phyloP scores from a whole-genome alignment of 2,888 invertebrate genomes.

The Heliconius hortense region DNA sequence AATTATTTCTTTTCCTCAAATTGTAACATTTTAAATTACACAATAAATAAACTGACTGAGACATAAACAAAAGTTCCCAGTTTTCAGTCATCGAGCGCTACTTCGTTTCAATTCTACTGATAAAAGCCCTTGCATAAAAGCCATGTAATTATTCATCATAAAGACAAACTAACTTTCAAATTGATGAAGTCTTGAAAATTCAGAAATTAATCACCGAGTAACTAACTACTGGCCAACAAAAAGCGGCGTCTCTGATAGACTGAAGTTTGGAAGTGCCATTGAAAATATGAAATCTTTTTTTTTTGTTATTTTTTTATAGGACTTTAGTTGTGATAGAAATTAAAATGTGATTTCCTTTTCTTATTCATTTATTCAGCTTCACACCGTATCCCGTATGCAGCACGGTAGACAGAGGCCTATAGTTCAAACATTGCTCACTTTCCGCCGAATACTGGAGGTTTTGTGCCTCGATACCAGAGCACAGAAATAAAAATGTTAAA shows the following conservation, averaged over 20 bases:
- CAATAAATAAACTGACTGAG: background rate
- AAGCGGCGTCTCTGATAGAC: slow-evolving; percentile 30
- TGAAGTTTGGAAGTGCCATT: slow-evolving; percentile 32
- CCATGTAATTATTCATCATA: slow-evolving; percentile 34
- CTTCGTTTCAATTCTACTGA: slow-evolving; percentile 27
- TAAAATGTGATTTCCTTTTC: background rate
- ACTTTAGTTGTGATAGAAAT: background rate
- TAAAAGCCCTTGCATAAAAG: slow-evolving; percentile 28
- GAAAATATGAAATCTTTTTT: slow-evolving; percentile 13
- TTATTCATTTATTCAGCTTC: no score
- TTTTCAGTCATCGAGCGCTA: slow-evolving; percentile 15
- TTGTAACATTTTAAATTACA: slow-evolving; percentile 9
- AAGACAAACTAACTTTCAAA: slow-evolving; percentile 36
- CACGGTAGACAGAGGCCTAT: no score
- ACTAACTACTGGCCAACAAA: slow-evolving; percentile 41
- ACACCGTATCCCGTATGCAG: no score
- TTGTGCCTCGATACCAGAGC: no score
- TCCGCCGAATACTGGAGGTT: no score
- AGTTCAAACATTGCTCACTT: no score
- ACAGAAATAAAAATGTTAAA: no score
- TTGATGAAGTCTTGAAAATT: slow-evolving; percentile 36
- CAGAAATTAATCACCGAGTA: slow-evolving; percentile 39
- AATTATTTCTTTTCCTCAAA: background rate
- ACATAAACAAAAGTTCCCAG: slow-evolving; percentile 20
- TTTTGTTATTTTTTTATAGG: background rate